Conservation (phyloP, 2,797 vertebrate species). For the Leuciscus waleckii region DNA sequence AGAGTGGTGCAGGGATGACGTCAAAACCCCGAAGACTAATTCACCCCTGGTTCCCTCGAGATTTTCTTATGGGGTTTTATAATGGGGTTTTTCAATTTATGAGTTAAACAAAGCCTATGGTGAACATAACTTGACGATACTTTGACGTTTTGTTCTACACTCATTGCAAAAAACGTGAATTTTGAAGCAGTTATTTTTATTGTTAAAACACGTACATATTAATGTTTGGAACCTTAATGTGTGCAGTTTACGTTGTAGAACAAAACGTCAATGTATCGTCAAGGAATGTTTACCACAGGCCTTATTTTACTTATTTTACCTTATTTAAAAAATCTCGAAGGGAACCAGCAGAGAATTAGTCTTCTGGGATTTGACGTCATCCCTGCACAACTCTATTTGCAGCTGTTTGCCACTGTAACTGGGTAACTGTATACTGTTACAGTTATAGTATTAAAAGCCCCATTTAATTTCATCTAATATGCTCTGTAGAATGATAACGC, state of each 20-base stretch:
- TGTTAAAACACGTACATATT: not conserved
- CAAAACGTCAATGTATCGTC: not conserved
- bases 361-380: not conserved
- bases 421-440: not conserved
- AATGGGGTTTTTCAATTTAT: too few relatives aligned
- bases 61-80: too few relatives aligned
- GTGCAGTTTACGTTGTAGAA: not conserved
- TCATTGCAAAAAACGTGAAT: not conserved
- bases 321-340: not conserved
- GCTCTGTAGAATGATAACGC: not conserved
- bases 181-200: not conserved
- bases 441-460: conserved; percentile 1
- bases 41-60: too few relatives aligned
- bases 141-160: too few relatives aligned
- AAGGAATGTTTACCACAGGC: not conserved
- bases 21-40: too few relatives aligned
- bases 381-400: not conserved
- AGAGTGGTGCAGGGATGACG: too few relatives aligned
- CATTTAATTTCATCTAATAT: not conserved
- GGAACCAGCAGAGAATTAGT: not conserved
- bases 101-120: too few relatives aligned
- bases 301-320: not conserved
- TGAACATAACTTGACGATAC: too few relatives aligned
- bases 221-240: not conserved
- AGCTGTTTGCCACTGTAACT: not conserved